Evolutionary conservation across 2,113 vertebrate genomes (phyloP).

Genomic region (Condylura cristata): DNA sequence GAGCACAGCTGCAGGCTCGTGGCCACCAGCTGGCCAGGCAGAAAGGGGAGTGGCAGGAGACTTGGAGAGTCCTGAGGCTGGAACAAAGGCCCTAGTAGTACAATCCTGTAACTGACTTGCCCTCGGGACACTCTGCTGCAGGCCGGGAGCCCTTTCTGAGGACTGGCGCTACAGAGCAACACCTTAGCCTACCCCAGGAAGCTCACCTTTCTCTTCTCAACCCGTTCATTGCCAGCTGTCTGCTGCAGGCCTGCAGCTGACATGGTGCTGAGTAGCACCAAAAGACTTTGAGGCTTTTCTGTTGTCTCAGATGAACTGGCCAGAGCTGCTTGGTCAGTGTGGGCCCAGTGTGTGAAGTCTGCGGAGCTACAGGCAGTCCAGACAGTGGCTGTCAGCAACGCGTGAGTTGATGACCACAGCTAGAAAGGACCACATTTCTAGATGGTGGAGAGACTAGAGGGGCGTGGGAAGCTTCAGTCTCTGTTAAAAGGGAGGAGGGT

Average conservation of each 20-base stretch:
- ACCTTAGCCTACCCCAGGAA: not conserved
- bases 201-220: not conserved
- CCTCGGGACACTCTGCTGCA: not conserved
- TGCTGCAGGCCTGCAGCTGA: not conserved
- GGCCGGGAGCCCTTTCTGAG: not conserved
- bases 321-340: conserved; percentile 54
- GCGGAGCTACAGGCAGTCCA: not conserved
- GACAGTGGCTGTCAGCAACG: not conserved
- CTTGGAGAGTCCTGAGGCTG: not conserved
- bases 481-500: not conserved
- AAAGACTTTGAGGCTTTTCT: not conserved
- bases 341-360: not conserved
- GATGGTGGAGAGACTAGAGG: not conserved
- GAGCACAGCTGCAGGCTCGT: not conserved
- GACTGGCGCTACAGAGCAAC: not conserved
- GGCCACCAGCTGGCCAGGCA: not conserved
- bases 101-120: not conserved
- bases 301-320: not conserved
- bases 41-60: not conserved
- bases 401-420: not conserved
- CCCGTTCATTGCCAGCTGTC: not conserved
- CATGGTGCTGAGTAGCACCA: not conserved
- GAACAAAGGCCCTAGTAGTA: not conserved
- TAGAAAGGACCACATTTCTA: not conserved
- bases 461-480: not conserved